Conservation (phyloP, 2,888 invertebrate species). For the Penaeus monodon region DNA sequence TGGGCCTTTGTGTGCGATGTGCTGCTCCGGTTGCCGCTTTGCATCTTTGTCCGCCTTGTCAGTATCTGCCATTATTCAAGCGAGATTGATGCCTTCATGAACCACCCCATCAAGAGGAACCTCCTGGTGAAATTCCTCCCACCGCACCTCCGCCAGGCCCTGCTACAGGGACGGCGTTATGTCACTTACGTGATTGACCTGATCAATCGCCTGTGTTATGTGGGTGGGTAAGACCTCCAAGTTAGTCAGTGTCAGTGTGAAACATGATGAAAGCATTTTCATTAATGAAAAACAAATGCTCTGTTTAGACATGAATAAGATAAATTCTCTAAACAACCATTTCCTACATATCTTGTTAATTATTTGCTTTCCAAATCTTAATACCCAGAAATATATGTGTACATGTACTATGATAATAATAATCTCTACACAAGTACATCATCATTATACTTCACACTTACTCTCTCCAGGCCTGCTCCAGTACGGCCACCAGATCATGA, state of each 20-base stretch:
- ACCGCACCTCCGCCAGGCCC: slow-evolving; percentile 37
- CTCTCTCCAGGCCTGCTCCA: slow-evolving; percentile 75
- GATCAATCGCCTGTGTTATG: slow-evolving; percentile 67
- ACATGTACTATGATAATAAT: no score
- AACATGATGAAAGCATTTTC: no score
- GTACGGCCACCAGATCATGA: slow-evolving; percentile 76
- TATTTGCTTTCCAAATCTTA: no score
- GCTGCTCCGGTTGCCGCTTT: slow-evolving; percentile 79
- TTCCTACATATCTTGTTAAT: no score
- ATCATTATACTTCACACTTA: no score
- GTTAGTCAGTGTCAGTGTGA: no score
- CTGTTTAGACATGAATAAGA: no score
- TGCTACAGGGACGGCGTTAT: slow-evolving; percentile 54
- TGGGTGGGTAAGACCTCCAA: slow-evolving; percentile 66
- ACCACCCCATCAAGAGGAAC: slow-evolving; percentile 78
- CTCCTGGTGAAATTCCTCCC: slow-evolving; percentile 75
- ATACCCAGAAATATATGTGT: no score
- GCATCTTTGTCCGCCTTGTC: slow-evolving; percentile 78
- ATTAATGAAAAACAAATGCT: no score
- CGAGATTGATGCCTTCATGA: slow-evolving; percentile 75
- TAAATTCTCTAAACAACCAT: no score
- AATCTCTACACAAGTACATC: no score
- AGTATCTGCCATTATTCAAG: slow-evolving; percentile 75
- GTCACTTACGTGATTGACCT: slow-evolving; percentile 66
- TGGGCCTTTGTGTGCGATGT: slow-evolving; percentile 81